These are phyloP conservation scores for Gobionotothen gibberifrons DNA, from an alignment of 2,797 vertebrate species.

Conservation along the genomic window DNA sequence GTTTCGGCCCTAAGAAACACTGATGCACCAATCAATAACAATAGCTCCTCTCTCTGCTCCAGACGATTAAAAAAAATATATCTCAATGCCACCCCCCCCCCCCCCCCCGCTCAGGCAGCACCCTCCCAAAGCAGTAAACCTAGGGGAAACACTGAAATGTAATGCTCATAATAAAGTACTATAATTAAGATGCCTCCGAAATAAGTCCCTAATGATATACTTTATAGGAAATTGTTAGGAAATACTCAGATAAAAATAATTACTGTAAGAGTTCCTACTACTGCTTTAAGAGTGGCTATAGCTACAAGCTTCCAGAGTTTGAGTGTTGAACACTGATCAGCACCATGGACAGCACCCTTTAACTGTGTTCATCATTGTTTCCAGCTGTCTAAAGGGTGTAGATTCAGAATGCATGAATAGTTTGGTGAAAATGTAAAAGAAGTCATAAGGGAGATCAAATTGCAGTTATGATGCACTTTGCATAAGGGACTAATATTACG, in stretches of 20 bases:
- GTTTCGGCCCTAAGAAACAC: too few species aligned
- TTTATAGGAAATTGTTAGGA: not conserved
- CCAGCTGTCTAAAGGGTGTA: not conserved
- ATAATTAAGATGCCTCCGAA: not conserved
- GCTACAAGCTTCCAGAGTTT: not conserved
- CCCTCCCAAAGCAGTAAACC: too few species aligned
- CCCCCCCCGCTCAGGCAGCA: too few species aligned
- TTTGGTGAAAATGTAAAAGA: not conserved
- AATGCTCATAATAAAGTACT: too few species aligned
- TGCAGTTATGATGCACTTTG: not conserved
- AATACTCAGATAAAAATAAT: not conserved
- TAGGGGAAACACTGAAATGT: too few species aligned
- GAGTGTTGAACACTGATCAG: not conserved
- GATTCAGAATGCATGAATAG: not conserved
- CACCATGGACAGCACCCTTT: not conserved
- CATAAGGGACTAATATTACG: not conserved
- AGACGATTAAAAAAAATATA: too few species aligned
- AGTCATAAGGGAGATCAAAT: not conserved
- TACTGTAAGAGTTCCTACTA: not conserved
- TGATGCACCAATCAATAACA: too few species aligned
- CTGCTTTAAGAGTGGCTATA: not conserved
- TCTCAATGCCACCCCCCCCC: too few species aligned
- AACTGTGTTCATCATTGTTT: slow-evolving; percentile 1
- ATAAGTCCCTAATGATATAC: not conserved
- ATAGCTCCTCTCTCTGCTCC: too few species aligned